phyloP scores from a whole-genome alignment of 2,797 vertebrate genomes.

The Crenichthys baileyi region DNA sequence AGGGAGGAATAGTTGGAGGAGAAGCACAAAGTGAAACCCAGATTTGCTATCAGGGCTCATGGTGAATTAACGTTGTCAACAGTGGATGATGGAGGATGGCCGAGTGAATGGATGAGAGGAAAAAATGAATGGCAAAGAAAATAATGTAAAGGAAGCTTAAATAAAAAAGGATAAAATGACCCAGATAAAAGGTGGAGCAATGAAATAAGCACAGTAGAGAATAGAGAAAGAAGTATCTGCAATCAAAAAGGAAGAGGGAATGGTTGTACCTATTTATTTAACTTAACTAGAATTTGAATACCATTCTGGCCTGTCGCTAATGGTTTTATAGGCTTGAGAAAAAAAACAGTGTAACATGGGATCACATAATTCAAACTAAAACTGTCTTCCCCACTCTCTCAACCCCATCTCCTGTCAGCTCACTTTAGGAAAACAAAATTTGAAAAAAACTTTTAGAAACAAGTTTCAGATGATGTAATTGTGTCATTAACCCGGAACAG shows the following conservation, averaged over 20 bases:
- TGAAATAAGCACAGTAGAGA: not conserved
- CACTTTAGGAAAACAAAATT: too few relatives aligned
- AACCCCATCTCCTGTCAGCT: too few relatives aligned
- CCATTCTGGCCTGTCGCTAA: not conserved
- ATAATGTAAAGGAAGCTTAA: not conserved
- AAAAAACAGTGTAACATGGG: too few relatives aligned
- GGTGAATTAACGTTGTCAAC: constrained; percentile 65
- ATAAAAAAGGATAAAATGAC: not conserved
- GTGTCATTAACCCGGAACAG: not conserved
- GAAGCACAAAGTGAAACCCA: constrained; percentile 38
- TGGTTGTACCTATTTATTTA: not conserved
- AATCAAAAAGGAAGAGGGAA: not conserved
- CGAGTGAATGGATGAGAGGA: not conserved
- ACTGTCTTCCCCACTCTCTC: too few relatives aligned
- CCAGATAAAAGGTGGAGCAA: not conserved
- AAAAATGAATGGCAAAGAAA: not conserved
- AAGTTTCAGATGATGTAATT: not conserved
- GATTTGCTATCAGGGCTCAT: constrained; percentile 54
- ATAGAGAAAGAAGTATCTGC: not conserved
- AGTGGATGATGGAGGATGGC: not conserved
- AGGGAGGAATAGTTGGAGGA: constrained; percentile 12
- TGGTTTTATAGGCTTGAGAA: too few relatives aligned
- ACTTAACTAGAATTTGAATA: not conserved
- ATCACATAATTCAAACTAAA: too few relatives aligned
- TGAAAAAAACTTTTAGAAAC: too few relatives aligned